These are phyloP conservation scores for Rhinichthys klamathensis DNA, from an alignment of 2,113 vertebrate species.

Conservation along the genomic window DNA sequence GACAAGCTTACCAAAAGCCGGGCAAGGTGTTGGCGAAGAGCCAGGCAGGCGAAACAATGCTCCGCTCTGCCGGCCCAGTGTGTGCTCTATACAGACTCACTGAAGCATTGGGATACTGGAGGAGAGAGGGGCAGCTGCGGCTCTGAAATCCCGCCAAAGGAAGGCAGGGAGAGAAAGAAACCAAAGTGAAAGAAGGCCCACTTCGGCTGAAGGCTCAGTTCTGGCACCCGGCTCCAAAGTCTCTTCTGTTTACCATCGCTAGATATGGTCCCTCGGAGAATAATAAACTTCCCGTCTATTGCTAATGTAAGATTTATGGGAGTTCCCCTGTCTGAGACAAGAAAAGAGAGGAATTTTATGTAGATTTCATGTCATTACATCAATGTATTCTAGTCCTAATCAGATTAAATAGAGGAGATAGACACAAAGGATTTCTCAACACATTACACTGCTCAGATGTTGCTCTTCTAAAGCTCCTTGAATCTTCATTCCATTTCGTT, in stretches of 20 bases:
- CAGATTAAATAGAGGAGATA: neutral
- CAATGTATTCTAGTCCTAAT: neutral
- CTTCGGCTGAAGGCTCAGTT: slow-evolving; percentile 24
- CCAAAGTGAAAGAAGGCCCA: slow-evolving; percentile 28
- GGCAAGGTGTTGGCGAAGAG: slow-evolving; percentile 66
- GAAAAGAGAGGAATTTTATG: neutral
- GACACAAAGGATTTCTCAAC: neutral
- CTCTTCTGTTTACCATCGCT: slow-evolving; percentile 9
- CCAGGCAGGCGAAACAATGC: slow-evolving; percentile 71
- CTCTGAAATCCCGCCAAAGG: slow-evolving; percentile 49
- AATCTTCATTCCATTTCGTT: neutral
- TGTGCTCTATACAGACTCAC: slow-evolving; percentile 70
- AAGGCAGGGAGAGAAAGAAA: slow-evolving; percentile 5
- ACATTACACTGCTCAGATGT: neutral
- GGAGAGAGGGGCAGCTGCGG: slow-evolving; percentile 59
- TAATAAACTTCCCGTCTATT: neutral
- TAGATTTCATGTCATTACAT: neutral
- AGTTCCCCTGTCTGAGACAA: neutral
- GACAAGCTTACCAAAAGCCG: slow-evolving; percentile 68
- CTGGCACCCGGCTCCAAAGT: slow-evolving; percentile 22
- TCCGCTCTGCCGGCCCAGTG: slow-evolving; percentile 63
- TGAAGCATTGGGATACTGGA: slow-evolving; percentile 72
- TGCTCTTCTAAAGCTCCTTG: neutral
- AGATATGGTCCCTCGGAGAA: neutral
- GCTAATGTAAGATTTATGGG: slow-evolving; percentile 4